Evolutionary conservation across 2,888 invertebrate genomes (phyloP).

Genomic region (Sphaeridia pumilis): DNA sequence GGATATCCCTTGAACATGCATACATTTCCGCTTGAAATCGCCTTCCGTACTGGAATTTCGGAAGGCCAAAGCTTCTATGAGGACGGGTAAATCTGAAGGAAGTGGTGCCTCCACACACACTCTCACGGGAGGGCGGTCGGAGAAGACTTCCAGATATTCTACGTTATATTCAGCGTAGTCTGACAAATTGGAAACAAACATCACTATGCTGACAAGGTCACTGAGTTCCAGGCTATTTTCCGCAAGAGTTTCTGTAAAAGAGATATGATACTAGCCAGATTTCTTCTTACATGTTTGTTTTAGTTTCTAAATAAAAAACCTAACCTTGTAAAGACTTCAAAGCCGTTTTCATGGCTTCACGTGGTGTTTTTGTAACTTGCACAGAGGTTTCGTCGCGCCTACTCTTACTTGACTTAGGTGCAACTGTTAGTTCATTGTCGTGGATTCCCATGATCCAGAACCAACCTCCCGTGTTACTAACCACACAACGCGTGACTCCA

Average conservation of each 20-base stretch:
- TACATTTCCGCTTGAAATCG: conserved; percentile 50
- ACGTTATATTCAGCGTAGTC: conserved; percentile 65
- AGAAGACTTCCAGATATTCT: conserved; percentile 60
- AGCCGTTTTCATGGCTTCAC: conserved; percentile 30
- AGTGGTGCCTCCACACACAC: conserved; percentile 74
- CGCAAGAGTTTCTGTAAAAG: conserved; percentile 43
- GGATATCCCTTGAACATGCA: conserved; percentile 91
- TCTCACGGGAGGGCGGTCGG: conserved; percentile 61
- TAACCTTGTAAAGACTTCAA: conserved; percentile 27
- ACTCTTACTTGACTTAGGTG: neutral
- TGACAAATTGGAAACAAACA: conserved; percentile 72
- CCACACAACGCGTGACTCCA: conserved; percentile 51
- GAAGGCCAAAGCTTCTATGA: conserved; percentile 63
- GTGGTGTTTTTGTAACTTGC: conserved; percentile 40
- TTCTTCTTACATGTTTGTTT: neutral
- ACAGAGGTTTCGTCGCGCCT: conserved; percentile 41
- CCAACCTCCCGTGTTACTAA: conserved; percentile 65
- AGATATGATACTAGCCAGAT: neutral
- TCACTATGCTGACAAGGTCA: conserved; percentile 67
- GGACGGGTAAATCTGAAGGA: conserved; percentile 56
- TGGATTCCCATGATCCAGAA: conserved; percentile 70
- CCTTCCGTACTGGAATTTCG: conserved; percentile 33
- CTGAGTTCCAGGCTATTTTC: conserved; percentile 46
- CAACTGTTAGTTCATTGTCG: conserved; percentile 48
- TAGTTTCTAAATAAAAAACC: conserved; percentile 3